phyloP scores from a whole-genome alignment of 37 sponge, comb jelly and placozoan genomes.

The Diacarnus erythraeanus region DNA sequence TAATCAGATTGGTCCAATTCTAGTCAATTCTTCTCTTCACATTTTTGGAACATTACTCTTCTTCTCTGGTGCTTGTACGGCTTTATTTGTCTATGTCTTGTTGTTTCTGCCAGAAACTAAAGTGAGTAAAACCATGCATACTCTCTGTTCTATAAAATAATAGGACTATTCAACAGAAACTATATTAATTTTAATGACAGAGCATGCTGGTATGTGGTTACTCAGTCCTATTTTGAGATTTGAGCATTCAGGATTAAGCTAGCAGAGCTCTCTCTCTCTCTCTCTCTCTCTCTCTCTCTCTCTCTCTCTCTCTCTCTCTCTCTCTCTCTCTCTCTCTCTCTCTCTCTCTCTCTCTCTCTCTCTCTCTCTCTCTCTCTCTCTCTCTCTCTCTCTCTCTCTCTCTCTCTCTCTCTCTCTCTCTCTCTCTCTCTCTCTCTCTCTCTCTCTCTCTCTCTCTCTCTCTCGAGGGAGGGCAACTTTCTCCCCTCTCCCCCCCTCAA shows the following conservation, averaged over 20 bases:
- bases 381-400: constrained; percentile 57
- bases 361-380: constrained; percentile 47
- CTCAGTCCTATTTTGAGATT: too few species aligned
- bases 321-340: constrained; percentile 35
- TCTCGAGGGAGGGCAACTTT: too few species aligned
- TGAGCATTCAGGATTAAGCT: too few species aligned
- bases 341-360: constrained; percentile 39
- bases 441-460: constrained; percentile 40
- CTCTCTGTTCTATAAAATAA: neutral
- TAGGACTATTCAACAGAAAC: neutral
- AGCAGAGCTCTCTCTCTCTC: too few species aligned
- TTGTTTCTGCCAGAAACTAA: constrained; percentile 68
- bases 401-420: constrained; percentile 58
- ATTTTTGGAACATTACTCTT: constrained; percentile 59
- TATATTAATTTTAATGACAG: neutral
- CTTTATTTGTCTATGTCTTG: constrained; percentile 38
- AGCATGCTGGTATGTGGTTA: too few species aligned
- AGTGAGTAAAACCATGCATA: neutral
- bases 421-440: constrained; percentile 37
- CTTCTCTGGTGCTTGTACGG: constrained; percentile 1
- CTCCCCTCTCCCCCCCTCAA: too few species aligned
- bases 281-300: constrained; percentile 37
- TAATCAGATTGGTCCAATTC: constrained; percentile 41
- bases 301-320: constrained; percentile 37
- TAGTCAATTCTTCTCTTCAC: constrained; percentile 35